Base-by-base conservation (phyloP, 1,140 invertebrate species). In the Whitmania pigra region DNA sequence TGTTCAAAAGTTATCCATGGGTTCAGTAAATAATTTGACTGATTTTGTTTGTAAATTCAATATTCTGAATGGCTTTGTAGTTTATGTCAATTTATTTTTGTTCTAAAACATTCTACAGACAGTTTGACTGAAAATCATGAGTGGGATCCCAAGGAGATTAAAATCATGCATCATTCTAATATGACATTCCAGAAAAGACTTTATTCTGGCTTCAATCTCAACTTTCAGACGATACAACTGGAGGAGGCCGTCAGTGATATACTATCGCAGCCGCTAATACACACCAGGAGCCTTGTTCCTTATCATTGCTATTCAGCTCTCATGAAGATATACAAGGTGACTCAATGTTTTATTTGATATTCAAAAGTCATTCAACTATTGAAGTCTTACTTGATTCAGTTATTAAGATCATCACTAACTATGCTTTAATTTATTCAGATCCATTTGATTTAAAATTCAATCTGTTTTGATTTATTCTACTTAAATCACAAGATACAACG, bases 101-200 rank as follows among this genome's bases (percentile, higher is more conserved):
- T 22, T 63, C 3, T 63, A 63, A 11, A 63, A 63, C 29, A n/a
- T n/a, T n/a, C 22, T 13, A 15, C 15, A 63, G 29, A 63, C 22
- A 63, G 11, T 63, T 63, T 63, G 22, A 7, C 9, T 31, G 13
- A 63, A 63, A 63, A 25, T 63, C 57, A 13, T n/a, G 15, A 22
- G 57, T 63, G 29, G 22, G 57, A 63, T 7, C 22, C 57, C 4
- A 63, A 22, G 11, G 29, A 22, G 11, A 63, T 25, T 63, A 63
- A 63, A 22, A 63, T 63, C 22, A 13, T 63, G 22, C 29, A 63
- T 31, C 22, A 63, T 63, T 63, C 57, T 0, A 31, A 63, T 20
- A 63, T 63, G 29, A 18, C 57, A 31, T 63, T 63, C 29, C 22
- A 31, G 22, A 63, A 63, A 31, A 63, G 57, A 63, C 29, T 63